Conservation (phyloP, 2,888 invertebrate species). For the Margaritifera margaritifera region DNA sequence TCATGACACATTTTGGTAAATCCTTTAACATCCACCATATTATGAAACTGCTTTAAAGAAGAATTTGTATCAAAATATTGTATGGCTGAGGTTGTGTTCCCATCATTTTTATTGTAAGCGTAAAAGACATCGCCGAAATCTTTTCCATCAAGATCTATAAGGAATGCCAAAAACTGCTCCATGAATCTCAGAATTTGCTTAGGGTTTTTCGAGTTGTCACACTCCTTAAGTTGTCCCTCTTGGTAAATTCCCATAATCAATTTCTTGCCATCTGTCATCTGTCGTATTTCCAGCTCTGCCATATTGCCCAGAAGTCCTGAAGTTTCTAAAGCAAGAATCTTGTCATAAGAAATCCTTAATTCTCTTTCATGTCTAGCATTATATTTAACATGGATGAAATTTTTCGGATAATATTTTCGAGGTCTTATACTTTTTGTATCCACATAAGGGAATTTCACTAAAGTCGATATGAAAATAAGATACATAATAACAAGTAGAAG, state of each 20-base stretch:
- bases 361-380: constrained; percentile 41
- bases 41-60: constrained; percentile 18
- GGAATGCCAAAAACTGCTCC: constrained; percentile 29
- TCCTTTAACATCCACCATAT: constrained; percentile 13
- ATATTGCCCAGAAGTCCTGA: constrained; percentile 24
- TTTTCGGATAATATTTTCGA: constrained; percentile 28
- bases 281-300: constrained; percentile 40
- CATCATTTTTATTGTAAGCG: constrained; percentile 12
- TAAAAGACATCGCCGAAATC: constrained; percentile 31
- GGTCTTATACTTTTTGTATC: constrained; percentile 19
- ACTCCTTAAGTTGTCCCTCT: constrained; percentile 50
- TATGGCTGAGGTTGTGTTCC: constrained; percentile 15
- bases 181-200: constrained; percentile 43
- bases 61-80: constrained; percentile 6
- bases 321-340: constrained; percentile 45
- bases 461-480: too few species aligned
- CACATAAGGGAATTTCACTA: too few species aligned
- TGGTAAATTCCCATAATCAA: constrained; percentile 52
- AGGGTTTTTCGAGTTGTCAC: constrained; percentile 42
- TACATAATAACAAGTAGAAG: too few species aligned
- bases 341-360: constrained; percentile 45
- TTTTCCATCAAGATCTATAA: background rate
- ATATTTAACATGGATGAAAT: constrained; percentile 39
- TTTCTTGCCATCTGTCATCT: constrained; percentile 49
- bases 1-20: constrained; percentile 21